Conservation (phyloP, 2,113 vertebrate species). For the Corythornis vintsioides region DNA sequence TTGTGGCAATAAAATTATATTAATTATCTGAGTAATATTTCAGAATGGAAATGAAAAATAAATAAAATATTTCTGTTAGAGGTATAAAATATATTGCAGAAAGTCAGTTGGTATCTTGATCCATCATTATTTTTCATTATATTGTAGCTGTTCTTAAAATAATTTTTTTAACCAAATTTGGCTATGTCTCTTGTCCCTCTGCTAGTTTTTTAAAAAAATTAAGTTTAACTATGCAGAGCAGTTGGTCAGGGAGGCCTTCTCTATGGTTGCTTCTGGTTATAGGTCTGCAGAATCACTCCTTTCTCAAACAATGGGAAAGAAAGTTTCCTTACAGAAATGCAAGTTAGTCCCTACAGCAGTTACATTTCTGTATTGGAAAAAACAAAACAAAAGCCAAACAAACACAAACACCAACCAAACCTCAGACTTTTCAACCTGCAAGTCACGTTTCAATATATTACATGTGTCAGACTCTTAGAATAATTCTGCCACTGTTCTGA, state of each 20-base stretch:
- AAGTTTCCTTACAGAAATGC: background rate
- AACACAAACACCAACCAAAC: background rate
- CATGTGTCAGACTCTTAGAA: background rate
- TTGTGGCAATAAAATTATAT: background rate
- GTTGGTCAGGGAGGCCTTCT: background rate
- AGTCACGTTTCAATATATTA: background rate
- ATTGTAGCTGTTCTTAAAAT: background rate
- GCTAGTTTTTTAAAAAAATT: background rate
- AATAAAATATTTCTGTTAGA: background rate
- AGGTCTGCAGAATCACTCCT: background rate
- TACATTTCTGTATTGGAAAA: background rate
- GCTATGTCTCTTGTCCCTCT: background rate
- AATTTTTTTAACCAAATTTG: background rate
- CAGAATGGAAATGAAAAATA: slow-evolving; percentile 10
- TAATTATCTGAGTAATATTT: background rate
- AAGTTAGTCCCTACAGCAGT: background rate
- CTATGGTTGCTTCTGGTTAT: background rate
- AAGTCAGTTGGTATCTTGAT: background rate
- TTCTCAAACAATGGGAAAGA: background rate
- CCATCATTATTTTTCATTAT: background rate
- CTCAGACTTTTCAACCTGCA: background rate
- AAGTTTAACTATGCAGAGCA: background rate
- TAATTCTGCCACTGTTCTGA: background rate
- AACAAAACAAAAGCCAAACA: no score
- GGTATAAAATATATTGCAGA: background rate